phyloP scores from a whole-genome alignment of 2,888 invertebrate genomes.

The Asteroscopus sphinx region DNA sequence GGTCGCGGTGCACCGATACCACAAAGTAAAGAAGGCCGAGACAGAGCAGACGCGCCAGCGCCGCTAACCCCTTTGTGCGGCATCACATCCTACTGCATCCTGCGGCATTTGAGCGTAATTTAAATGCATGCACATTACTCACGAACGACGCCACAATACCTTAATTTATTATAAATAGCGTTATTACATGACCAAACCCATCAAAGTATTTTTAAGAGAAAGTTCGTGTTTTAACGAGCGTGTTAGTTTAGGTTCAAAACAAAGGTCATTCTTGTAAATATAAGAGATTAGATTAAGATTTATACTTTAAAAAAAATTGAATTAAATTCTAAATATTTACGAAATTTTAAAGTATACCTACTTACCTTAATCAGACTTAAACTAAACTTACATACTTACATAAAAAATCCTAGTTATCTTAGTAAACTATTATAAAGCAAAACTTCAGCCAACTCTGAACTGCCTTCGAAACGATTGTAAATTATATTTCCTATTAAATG shows the following conservation, averaged over 20 bases:
- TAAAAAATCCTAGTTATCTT: constrained; percentile 31
- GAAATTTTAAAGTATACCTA: too few species aligned
- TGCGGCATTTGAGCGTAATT: constrained; percentile 81
- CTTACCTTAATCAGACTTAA: constrained; percentile 7
- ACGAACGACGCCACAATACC: constrained; percentile 71
- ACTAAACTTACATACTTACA: constrained; percentile 13
- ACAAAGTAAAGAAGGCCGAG: too few species aligned
- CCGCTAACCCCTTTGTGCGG: constrained; percentile 38
- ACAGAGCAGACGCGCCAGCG: constrained; percentile 43
- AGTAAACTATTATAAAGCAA: constrained; percentile 39
- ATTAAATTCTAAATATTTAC: too few species aligned
- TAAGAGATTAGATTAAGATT: too few species aligned
- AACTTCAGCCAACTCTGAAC: constrained; percentile 45
- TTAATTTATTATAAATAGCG: constrained; percentile 80
- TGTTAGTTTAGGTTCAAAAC: constrained; percentile 11
- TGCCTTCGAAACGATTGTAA: constrained; percentile 55
- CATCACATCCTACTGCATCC: constrained; percentile 67
- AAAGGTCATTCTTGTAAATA: background rate
- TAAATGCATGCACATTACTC: constrained; percentile 84
- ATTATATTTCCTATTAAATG: constrained; percentile 68
- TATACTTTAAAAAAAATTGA: too few species aligned
- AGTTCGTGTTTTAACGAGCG: constrained; percentile 21
- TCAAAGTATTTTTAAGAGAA: constrained; percentile 46
- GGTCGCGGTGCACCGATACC: constrained; percentile 13
- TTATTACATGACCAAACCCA: constrained; percentile 66